Percentiles rank a stretch among this genome's conserved stretches.
phyloP scores from a whole-genome alignment of 2,113 vertebrate genomes.

The Forbesichthys papilliferus region DNA sequence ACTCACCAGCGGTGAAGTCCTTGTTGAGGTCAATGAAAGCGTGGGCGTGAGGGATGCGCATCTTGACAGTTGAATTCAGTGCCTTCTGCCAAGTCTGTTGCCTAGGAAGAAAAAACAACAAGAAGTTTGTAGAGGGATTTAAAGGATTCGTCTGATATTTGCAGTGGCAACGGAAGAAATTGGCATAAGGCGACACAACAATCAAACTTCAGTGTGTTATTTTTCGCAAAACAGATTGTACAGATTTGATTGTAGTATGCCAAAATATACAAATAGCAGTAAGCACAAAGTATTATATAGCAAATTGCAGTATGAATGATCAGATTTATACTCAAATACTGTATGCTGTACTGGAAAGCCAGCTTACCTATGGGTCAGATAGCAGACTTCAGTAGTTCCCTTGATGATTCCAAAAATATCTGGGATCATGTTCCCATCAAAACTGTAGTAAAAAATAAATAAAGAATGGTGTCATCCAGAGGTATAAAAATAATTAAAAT shows the following conservation, averaged over 20 bases:
- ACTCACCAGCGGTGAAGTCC: slow-evolving; percentile 95
- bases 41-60: slow-evolving; percentile 89
- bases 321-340: background rate
- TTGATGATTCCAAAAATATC: slow-evolving; percentile 85
- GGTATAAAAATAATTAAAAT: too few relatives aligned
- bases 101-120: slow-evolving; percentile 67
- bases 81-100: slow-evolving; percentile 75
- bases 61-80: slow-evolving; percentile 62
- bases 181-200: background rate
- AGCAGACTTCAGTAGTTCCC: slow-evolving; percentile 79
- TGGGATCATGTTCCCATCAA: slow-evolving; percentile 95
- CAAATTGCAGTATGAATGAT: background rate
- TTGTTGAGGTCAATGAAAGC: slow-evolving; percentile 93
- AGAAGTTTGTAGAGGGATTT: too few relatives aligned
- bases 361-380: slow-evolving; percentile 78
- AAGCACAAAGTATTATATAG: background rate
- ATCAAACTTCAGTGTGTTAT: background rate
- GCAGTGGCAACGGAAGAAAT: background rate
- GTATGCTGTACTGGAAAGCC: background rate
- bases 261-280: too few relatives aligned
- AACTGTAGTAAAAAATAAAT: slow-evolving; percentile 69
- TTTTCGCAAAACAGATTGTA: background rate
- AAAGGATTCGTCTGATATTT: too few relatives aligned
- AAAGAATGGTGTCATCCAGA: background rate
- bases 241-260: background rate